These are phyloP conservation scores for Channallabes apus DNA, from an alignment of 2,797 vertebrate genomes.

Conservation along the genomic window DNA sequence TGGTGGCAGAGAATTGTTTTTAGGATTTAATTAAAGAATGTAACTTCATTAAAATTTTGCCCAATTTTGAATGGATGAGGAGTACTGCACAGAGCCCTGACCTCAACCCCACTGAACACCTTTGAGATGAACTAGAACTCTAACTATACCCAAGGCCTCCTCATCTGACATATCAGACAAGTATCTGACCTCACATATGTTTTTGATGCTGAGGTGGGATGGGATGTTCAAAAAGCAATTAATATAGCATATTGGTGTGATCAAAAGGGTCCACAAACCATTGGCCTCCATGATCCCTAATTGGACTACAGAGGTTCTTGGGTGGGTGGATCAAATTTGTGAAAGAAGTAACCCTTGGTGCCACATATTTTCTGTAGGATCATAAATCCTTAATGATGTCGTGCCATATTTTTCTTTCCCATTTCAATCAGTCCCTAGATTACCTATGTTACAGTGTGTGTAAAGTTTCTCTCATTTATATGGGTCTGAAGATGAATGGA, in stretches of 20 bases:
- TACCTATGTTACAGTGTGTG: neutral
- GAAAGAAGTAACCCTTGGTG: neutral
- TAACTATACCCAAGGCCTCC: neutral
- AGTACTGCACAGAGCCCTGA: neutral
- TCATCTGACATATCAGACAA: neutral
- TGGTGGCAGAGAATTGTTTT: neutral
- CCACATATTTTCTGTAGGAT: neutral
- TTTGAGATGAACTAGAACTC: neutral
- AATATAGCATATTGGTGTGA: neutral
- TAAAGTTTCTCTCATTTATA: neutral
- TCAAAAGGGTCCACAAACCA: neutral
- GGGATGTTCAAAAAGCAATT: neutral
- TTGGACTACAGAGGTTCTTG: too few relatives aligned
- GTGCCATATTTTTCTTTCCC: too few relatives aligned
- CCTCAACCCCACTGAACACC: neutral
- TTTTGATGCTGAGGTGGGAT: neutral
- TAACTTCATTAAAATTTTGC: neutral
- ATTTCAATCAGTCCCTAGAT: neutral
- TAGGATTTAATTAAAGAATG: neutral
- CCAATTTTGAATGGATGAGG: too few relatives aligned
- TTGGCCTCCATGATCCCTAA: too few relatives aligned
- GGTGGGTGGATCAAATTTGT: neutral
- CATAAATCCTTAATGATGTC: neutral
- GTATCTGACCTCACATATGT: neutral
- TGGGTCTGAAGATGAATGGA: neutral